Conservation (phyloP, 2,797 vertebrate species). For the Syndactyla subalaris region DNA sequence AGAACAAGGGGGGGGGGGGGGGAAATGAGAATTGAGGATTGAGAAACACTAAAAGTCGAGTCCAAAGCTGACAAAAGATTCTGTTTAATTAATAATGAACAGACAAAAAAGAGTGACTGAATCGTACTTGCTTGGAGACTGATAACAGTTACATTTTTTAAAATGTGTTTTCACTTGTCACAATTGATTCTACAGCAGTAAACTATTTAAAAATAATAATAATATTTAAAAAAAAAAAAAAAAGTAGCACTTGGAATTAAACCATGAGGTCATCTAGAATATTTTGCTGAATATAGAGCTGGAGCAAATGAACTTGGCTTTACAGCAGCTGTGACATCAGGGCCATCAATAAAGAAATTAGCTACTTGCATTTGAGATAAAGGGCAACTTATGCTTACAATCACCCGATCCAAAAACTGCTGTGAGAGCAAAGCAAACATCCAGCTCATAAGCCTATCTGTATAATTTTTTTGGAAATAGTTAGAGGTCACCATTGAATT, state of each 20-base stretch:
- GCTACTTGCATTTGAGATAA: conserved; percentile 36
- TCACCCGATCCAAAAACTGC: neutral
- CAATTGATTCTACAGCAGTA: neutral
- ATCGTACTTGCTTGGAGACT: neutral
- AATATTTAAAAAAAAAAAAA: no score
- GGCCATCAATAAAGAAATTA: conserved; percentile 38
- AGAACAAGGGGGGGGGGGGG: neutral
- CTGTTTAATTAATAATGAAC: neutral
- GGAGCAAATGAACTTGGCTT: neutral
- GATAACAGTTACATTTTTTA: neutral
- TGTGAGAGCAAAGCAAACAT: conserved; percentile 41
- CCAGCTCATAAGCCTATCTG: conserved; percentile 28
- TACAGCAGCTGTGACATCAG: neutral
- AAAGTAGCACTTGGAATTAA: neutral
- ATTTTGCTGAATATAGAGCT: neutral
- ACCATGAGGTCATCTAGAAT: neutral
- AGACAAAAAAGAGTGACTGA: neutral
- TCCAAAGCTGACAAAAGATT: neutral
- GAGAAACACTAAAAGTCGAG: neutral
- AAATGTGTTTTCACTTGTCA: neutral
- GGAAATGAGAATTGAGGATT: neutral
- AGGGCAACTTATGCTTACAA: conserved; percentile 50
- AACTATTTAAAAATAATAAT: neutral
- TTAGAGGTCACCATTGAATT: conserved; percentile 42
- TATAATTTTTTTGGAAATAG: conserved; percentile 39